These are phyloP conservation scores for Bursaphelenchus mucronatus DNA, from an alignment of 1,140 invertebrate species.

Conservation along the genomic window DNA sequence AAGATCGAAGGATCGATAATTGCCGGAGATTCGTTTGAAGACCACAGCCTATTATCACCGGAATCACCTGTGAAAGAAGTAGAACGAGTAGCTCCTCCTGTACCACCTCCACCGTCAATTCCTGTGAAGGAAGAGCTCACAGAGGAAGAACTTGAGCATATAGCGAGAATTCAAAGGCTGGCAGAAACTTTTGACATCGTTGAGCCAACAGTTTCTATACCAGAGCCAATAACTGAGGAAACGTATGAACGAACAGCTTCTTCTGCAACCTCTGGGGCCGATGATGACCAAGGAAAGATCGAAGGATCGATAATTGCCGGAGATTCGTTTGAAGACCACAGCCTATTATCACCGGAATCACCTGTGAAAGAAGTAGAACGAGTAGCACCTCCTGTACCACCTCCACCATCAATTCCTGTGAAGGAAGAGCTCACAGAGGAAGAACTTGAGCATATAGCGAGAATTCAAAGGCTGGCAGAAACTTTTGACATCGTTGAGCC, in stretches of 20 bases:
- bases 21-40: background rate
- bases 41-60: conserved; percentile 10
- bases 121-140: conserved; percentile 19
- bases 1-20: background rate
- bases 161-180: conserved; percentile 29
- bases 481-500: too few species aligned
- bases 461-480: too few species aligned
- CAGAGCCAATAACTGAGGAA: conserved; percentile 21
- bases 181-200: conserved; percentile 23
- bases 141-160: conserved; percentile 44
- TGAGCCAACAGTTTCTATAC: background rate
- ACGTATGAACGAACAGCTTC: background rate
- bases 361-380: too few species aligned
- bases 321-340: conserved; percentile 14
- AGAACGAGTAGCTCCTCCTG: background rate
- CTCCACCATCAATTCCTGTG: too few species aligned
- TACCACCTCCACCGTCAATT: background rate
- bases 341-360: conserved; percentile 3
- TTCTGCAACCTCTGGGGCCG: background rate
- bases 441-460: too few species aligned
- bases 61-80: conserved; percentile 26
- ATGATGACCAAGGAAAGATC: background rate
- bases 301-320: conserved; percentile 15
- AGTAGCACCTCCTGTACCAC: too few species aligned
- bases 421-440: too few species aligned